Base-by-base conservation (phyloP, 2,113 vertebrate species). In the Plectropomus leopardus region DNA sequence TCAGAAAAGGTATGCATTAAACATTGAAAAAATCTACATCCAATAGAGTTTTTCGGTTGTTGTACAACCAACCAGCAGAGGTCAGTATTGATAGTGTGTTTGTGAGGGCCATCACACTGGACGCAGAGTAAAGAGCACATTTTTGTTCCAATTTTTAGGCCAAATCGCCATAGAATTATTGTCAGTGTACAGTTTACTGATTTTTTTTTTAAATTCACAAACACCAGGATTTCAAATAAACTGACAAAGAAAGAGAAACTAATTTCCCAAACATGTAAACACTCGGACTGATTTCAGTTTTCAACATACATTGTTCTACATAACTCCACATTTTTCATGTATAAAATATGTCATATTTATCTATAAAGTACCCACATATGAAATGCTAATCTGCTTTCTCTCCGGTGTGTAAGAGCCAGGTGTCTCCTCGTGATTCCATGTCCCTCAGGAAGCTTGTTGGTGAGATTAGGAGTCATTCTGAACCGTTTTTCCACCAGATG, bases 31-130 rank as follows among this genome's bases (percentile, higher is more conserved):
- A 21, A 23, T 16, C 16, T 50, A 23, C 64, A 44, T 15, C 24
- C 3, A 5, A 42, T 30, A 9, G 5, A 24, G 34, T 51, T 45
- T 45, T 16, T 15, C 51, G 19, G 24, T 57, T 26, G 4, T 69
- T 60, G 36, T 36, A 21, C 26, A 59, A 11, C 48, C 14, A 50
- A 34, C 81, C 88, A 89, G 72, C 74, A 88, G 86, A 77, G 74
- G 86, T 47, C 88, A 85, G 79, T 70, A 58, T 72, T 57, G 69
- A 5, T 8, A 54, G 5, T 1, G 0, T 55, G 17, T 32, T 34
- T 17, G 28, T 50, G 21, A 54, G 10, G 13, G 24, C 36, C 6
- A n/a, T 5, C 23, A 5, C 6, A 7, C 2, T 7, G 5, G 26
- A 53, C 17, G 16, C 21, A 36, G 11, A 42, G 30, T 32, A n/a